Conservation (phyloP, 2,888 invertebrate species). For the Epinotia demarniana region DNA sequence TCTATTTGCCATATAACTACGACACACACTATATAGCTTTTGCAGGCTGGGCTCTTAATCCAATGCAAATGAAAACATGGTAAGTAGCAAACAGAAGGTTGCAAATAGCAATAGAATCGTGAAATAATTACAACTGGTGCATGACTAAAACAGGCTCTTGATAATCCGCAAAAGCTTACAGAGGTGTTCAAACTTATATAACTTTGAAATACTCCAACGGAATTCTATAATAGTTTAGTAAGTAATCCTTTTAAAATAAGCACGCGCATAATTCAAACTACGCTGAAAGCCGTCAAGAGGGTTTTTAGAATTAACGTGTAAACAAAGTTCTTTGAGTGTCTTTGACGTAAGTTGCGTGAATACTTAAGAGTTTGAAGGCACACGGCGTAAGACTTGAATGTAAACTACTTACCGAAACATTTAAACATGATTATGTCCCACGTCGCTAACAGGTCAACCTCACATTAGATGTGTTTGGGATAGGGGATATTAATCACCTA, state of each 20-base stretch:
- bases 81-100: background rate
- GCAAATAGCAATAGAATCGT: background rate
- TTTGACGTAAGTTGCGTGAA: conserved; percentile 26
- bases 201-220: background rate
- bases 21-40: background rate
- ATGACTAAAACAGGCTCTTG: background rate
- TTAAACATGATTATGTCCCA: conserved; percentile 13
- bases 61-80: background rate
- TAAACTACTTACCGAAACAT: conserved; percentile 23
- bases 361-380: conserved; percentile 27
- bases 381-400: conserved; percentile 11
- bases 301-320: conserved; percentile 29
- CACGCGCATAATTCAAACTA: background rate
- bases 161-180: background rate
- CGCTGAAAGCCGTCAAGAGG: conserved; percentile 16
- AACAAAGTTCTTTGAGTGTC: conserved; percentile 19
- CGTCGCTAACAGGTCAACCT: conserved; percentile 12
- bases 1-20: background rate
- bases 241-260: background rate
- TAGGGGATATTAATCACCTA: background rate
- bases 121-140: background rate
- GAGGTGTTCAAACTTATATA: background rate
- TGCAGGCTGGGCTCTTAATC: background rate
- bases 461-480: background rate
- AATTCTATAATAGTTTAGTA: background rate